Evolutionary conservation across 2,797 vertebrate genomes (phyloP), one percentile per base, ranked within the genome.

Genomic region (Sylvilagus floridanus): DNA sequence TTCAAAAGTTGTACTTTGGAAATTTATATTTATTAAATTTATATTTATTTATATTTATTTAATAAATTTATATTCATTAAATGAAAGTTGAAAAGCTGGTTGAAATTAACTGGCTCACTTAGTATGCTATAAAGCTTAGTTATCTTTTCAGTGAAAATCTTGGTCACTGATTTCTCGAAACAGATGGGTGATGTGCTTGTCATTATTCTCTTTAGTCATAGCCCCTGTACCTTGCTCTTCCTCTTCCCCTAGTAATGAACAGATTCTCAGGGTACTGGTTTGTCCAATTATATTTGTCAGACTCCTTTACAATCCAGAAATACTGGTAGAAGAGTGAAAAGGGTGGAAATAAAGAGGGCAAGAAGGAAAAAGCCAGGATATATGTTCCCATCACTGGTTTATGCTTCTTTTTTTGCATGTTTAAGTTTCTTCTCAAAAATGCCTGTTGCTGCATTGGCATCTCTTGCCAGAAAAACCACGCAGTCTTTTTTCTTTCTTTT

Each of bases 21-120:
- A 47, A 47, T 47, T 47, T 47, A 47, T 47, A 9, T 47, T 47
- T 9, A 47, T 47, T 47, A 47, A 47, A 47, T 47, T 35, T 35
- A 35, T 35, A 35, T 35, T 35, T 35, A 35, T 35, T 35, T 35
- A 35, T 35, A 35, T 35, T 35, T 35, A 35, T 35, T 35, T 35
- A 35, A 35, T 35, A 47, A 47, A 47, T 47, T 47, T 47, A 47
- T 47, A 9, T 47, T 47, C 1, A 47, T 47, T 47, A 47, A 47
- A 47, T 47, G 8, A 47, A 47, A 47, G 42, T 47, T 47, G 42
- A 47, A 57, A 73, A 11, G 88, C 73, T 4, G 0, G 8, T 50
- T 95, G 26, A 42, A 17, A 93, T 84, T 47, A 73, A 79, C 16
- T 72, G 3, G 3, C 72, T 88, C 75, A 54, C 42, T 47, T 28